Base-by-base conservation (phyloP, 2,113 vertebrate species). In the Platysternon megacephalum region DNA sequence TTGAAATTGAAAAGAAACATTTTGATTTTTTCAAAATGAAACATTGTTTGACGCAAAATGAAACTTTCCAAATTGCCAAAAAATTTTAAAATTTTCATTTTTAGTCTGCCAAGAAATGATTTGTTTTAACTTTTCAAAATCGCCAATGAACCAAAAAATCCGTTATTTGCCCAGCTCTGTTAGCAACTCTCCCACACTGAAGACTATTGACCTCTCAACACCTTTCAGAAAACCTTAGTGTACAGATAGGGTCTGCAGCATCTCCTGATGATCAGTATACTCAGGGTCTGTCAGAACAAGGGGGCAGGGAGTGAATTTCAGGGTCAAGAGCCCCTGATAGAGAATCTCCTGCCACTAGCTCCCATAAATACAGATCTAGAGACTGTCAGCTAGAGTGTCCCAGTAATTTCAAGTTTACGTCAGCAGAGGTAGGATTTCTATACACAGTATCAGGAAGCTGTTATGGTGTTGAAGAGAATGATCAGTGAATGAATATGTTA, bases 211-310 rank as follows among this genome's bases (percentile, higher is more conserved):
- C 80, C 39, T 90, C 91, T 84, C 39, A 9, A 89, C 51, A 89
- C 85, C 61, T n/a, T 86, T 95, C 44, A 84, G 68, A 52, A 96
- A 93, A 90, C 28, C 86, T 29, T 39, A 95, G 7, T 42, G 5
- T 42, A 83, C 17, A 91, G 87, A 32, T 48, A 74, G 19, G 16
- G 32, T 53, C 84, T 86, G 87, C 86, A 84, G 74, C 65, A 85
- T 2, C 55, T 65, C 55, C 35, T 0, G 0, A 79, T 17, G 84
- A 90, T 4, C 52, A 90, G 91, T 26, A 55, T 55, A 55, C 53
- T 55, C 24, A 26, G 53, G 22, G 26, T 55, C 53, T 8, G 53
- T 10, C 8, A 55, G 53, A 55, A 55, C 53, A 55, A 55, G 24
- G 24, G 9, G 53, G 22, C 21, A 1, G 11, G 55, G 26, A 58